These are phyloP conservation scores for Caenorhabditis panamensis DNA, from an alignment of 2,888 invertebrate species.

Conservation along the genomic window DNA sequence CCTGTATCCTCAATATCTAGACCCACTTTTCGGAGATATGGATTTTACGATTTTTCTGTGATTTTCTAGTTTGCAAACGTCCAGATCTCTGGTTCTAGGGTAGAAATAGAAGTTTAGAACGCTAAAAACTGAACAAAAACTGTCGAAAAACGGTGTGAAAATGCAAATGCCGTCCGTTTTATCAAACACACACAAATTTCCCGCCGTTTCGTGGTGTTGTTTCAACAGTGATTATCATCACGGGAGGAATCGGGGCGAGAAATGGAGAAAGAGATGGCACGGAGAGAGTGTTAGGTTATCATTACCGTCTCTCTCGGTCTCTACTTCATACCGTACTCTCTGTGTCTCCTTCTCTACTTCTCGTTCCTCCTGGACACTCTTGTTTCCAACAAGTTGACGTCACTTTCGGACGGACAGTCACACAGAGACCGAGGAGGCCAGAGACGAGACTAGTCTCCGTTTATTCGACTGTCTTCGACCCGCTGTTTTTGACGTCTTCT, in stretches of 20 bases:
- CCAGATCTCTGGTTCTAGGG: no score
- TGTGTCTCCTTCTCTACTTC: constrained; percentile 29
- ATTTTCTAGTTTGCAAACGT: no score
- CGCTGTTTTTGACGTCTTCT: constrained; percentile 22
- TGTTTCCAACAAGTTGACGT: constrained; percentile 43
- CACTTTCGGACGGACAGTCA: constrained; percentile 33
- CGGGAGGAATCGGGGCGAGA: not conserved
- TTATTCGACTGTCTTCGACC: constrained; percentile 6
- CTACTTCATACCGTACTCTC: not conserved
- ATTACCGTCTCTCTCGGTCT: not conserved
- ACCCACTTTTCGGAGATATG: no score
- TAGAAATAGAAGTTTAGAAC: not conserved
- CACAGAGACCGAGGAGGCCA: constrained; percentile 47
- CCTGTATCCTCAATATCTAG: no score
- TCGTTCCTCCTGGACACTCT: constrained; percentile 9
- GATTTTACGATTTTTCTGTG: no score
- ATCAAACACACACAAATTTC: no score
- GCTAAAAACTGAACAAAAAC: not conserved
- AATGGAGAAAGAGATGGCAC: not conserved
- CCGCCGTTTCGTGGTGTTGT: not conserved
- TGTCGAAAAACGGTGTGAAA: not conserved
- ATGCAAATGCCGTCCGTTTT: not conserved
- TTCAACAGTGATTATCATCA: not conserved
- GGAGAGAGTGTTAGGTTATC: constrained; percentile 4
- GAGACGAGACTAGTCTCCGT: constrained; percentile 43